A percentile compares a stretch with the other conserved stretches of the same genome.
Evolutionary conservation across 2,888 invertebrate species (phyloP).

Genomic region (Machimus rusticus): DNA sequence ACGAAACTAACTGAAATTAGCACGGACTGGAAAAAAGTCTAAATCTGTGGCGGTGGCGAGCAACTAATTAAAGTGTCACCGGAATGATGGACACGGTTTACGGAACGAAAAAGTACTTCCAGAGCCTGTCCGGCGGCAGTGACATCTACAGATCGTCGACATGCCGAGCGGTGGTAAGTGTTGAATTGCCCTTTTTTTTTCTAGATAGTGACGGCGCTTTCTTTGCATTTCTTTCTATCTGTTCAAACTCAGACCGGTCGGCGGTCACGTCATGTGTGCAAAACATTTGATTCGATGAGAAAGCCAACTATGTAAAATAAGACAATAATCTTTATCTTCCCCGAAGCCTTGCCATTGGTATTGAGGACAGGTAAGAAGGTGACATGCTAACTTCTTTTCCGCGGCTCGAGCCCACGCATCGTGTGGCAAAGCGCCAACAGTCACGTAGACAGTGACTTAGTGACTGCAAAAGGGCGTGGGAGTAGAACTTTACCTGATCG

Average conservation of each 20-base stretch:
- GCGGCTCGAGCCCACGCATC: not conserved
- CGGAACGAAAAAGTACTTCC: slow-evolving; percentile 63
- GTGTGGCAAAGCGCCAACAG: not conserved
- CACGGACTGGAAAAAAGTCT: not conserved
- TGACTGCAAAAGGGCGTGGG: not conserved
- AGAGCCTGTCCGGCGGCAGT: slow-evolving; percentile 60
- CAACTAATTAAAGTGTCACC: slow-evolving; percentile 1
- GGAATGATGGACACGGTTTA: slow-evolving; percentile 61
- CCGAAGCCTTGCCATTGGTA: not conserved
- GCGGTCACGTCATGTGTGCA: not conserved
- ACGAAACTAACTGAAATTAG: not conserved
- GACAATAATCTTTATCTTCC: not conserved
- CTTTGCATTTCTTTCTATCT: not conserved
- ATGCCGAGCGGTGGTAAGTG: slow-evolving; percentile 61
- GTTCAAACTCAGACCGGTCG: not conserved
- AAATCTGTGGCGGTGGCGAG: not conserved
- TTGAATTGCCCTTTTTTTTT: not conserved
- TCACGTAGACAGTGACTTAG: not conserved
- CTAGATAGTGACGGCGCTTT: not conserved
- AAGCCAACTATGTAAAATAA: not conserved
- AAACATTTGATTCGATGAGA: not conserved
- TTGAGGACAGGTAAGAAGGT: slow-evolving; percentile 11
- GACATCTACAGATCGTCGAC: slow-evolving; percentile 61
- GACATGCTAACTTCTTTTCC: not conserved
- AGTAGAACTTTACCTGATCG: not conserved